phyloP scores from a whole-genome alignment of 2,797 vertebrate species.

The Manis pentadactyla region DNA sequence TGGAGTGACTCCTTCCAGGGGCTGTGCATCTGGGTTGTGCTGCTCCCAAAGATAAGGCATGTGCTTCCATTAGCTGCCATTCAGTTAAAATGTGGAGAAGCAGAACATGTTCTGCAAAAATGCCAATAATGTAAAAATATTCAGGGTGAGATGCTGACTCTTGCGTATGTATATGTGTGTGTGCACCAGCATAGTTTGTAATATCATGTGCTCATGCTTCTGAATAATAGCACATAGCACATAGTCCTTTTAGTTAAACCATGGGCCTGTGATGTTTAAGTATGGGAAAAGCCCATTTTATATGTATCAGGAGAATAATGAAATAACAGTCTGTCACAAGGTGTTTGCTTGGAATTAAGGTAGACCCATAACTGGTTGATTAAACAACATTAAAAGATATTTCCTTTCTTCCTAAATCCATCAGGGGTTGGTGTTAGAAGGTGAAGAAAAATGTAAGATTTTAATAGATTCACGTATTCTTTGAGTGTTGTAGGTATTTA shows the following conservation, averaged over 20 bases:
- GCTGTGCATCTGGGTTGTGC: conserved; percentile 78
- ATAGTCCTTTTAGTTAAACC: not conserved
- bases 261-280: not conserved
- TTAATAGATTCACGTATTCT: not conserved
- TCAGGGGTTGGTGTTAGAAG: not conserved
- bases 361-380: not conserved
- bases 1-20: conserved; percentile 73
- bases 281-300: not conserved
- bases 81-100: conserved; percentile 5
- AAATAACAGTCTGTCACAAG: conserved; percentile 32
- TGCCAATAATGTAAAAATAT: not conserved
- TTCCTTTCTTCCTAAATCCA: conserved; percentile 46
- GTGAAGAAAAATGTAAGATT: conserved; percentile 1
- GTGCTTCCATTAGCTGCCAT: conserved; percentile 4
- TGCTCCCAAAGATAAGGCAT: conserved; percentile 72
- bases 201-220: not conserved
- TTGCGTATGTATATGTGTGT: not conserved
- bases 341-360: conserved; percentile 46
- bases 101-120: not conserved
- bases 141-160: not conserved
- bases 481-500: not conserved
- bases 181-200: not conserved
- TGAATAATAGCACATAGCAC: not conserved
- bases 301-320: not conserved
- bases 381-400: conserved; percentile 44